phyloP scores from a whole-genome alignment of 2,113 vertebrate species.

The Syngnathus scovelli region DNA sequence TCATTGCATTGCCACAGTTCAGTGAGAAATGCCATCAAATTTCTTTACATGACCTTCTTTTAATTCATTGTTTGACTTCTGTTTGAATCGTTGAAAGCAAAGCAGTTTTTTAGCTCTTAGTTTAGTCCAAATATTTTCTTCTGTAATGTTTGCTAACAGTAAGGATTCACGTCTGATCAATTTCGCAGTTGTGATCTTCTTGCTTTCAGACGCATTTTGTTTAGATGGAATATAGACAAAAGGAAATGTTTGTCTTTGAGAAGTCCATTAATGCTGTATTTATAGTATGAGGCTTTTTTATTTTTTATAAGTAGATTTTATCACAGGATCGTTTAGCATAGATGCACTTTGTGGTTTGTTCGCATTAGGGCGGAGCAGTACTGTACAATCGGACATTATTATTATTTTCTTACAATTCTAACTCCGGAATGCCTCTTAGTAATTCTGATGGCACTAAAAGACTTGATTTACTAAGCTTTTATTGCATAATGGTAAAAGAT shows the following conservation, averaged over 20 bases:
- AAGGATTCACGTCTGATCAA: slow-evolving; percentile 40
- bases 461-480: not conserved
- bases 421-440: not conserved
- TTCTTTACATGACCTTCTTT: slow-evolving; percentile 37
- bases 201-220: slow-evolving; percentile 23
- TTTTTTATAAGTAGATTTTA: slow-evolving; percentile 19
- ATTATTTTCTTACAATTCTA: not conserved
- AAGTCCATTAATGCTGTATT: slow-evolving; percentile 31
- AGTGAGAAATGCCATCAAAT: slow-evolving; percentile 35
- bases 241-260: slow-evolving; percentile 30
- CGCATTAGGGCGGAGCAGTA: slow-evolving; percentile 7
- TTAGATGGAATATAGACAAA: slow-evolving; percentile 7
- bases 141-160: slow-evolving; percentile 37
- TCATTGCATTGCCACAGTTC: slow-evolving; percentile 59
- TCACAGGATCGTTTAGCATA: slow-evolving; percentile 2
- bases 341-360: slow-evolving; percentile 16
- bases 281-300: slow-evolving; percentile 34
- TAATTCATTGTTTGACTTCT: slow-evolving; percentile 38
- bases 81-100: slow-evolving; percentile 13
- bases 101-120: slow-evolving; percentile 1
- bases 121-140: slow-evolving; percentile 15
- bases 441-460: not conserved
- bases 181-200: slow-evolving; percentile 26
- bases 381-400: not conserved
- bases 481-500: not conserved